Evolutionary conservation across 2,888 invertebrate species (phyloP).

Genomic region (Drosophila pegasa): DNA sequence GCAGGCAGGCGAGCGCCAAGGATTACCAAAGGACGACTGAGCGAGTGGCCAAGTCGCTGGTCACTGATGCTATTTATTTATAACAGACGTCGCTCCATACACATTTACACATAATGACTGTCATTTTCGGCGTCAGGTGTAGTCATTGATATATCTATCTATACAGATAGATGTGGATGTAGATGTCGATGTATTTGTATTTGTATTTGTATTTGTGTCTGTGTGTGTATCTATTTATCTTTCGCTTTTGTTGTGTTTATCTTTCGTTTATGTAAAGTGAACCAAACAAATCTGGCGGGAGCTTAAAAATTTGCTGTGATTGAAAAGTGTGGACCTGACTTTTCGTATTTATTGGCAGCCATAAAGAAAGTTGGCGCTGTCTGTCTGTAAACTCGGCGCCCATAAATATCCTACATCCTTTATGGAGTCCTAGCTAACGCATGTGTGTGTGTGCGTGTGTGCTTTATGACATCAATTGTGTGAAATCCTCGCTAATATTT

Average conservation of each 20-base stretch:
- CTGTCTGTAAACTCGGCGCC: slow-evolving; percentile 56
- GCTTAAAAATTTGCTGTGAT: slow-evolving; percentile 63
- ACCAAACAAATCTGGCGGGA: slow-evolving; percentile 45
- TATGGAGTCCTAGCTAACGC: slow-evolving; percentile 13
- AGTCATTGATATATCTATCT: slow-evolving; percentile 72
- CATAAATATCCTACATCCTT: slow-evolving; percentile 50
- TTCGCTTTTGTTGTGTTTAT: slow-evolving; percentile 21
- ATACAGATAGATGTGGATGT: slow-evolving; percentile 47
- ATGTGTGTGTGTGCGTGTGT: slow-evolving; percentile 36
- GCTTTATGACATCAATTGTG: slow-evolving; percentile 75
- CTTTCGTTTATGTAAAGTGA: slow-evolving; percentile 36
- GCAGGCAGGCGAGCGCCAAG: slow-evolving; percentile 17
- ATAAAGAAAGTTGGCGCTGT: slow-evolving; percentile 71
- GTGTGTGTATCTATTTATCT: slow-evolving; percentile 66
- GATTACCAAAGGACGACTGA: slow-evolving; percentile 11
- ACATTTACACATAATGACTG: slow-evolving; percentile 75
- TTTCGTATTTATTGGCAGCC: slow-evolving; percentile 73
- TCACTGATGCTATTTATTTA: slow-evolving; percentile 63
- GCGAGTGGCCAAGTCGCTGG: slow-evolving; percentile 28
- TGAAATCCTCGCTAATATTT: slow-evolving; percentile 78
- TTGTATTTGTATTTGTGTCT: no score
- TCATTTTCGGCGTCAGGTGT: slow-evolving; percentile 73
- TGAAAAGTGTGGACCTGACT: slow-evolving; percentile 73
- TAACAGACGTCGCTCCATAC: slow-evolving; percentile 21
- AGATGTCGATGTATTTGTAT: neutral